Base-by-base conservation (phyloP, 2,888 invertebrate genomes). In the Oxytorus armatus region DNA sequence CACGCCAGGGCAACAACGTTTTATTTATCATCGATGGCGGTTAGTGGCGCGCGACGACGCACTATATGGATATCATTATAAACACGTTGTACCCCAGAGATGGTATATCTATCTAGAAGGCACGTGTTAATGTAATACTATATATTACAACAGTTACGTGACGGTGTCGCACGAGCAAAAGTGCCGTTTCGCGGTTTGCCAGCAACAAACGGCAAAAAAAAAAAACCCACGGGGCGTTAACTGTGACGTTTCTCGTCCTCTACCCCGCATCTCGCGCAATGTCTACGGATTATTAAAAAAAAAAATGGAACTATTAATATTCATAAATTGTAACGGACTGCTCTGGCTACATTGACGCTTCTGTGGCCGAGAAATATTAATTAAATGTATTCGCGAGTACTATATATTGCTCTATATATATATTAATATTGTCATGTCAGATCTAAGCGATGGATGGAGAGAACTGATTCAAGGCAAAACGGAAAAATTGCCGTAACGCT, bases 1-100 rank as follows among this genome's bases (percentile, higher is more conserved):
- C 57, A 39, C 39, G 39, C 36, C 14, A 11, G 47, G 47, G 42
- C 55, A 25, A 44, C 25, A 53, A 25, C 66, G 33, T 84, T 85
- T 82, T 85, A 85, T 86, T 86, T 86, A 86, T 86, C 87, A 86
- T 87, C 85, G 86, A 87, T 85, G 81, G 82, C 83, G 84, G 83
- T 85, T 85, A 86, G 77, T 83, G 83, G 82, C 84, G 84, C 83
- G 84, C 84, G 85, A 84, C 83, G 83, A 85, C 84, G 84, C 47
- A 51, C n/a, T 61, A 61, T 36, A 49, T 53, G 14, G 14, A 49
- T 79, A 65, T 66, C 25, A 25, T 18, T 49, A 29, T 49, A 47
- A 5, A 47, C 33, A 33, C 11, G 7, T 21, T 16, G 47, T 33
- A 16, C 36, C 23, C 57, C 16, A 61, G 49, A 36, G 36, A 59